Percentiles rank a stretch among this genome's conserved stretches.
These are phyloP conservation scores for Heliconius hortense DNA, from an alignment of 2,888 invertebrate genomes.

Conservation along the genomic window DNA sequence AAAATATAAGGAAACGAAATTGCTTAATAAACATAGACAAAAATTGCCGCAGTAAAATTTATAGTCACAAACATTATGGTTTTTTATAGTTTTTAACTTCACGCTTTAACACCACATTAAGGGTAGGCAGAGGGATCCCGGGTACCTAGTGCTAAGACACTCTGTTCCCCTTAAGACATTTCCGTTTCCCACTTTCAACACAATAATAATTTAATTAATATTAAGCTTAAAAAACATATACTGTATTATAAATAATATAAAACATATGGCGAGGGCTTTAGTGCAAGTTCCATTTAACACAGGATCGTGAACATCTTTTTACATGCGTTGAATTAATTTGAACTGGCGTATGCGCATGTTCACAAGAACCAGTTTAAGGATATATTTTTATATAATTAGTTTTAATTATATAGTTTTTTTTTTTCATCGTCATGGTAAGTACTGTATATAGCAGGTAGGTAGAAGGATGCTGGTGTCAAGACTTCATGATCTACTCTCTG, in stretches of 20 bases:
- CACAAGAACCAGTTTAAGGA: conserved; percentile 24
- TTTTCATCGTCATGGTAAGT: no score
- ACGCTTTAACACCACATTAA: no score
- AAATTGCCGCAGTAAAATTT: not conserved
- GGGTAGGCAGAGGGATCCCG: no score
- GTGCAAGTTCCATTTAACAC: conserved; percentile 38
- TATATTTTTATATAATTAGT: not conserved
- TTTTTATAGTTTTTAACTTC: not conserved
- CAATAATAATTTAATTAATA: no score
- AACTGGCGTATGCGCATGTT: conserved; percentile 38
- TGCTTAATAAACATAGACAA: not conserved
- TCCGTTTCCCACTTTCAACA: no score
- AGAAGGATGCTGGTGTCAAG: no score
- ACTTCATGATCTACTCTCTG: no score
- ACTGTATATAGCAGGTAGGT: no score
- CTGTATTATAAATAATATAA: not conserved
- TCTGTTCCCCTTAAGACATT: no score
- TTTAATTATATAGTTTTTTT: not conserved
- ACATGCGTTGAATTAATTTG: conserved; percentile 43
- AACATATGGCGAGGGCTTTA: conserved; percentile 37
- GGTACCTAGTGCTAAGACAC: no score
- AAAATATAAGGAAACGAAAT: not conserved
- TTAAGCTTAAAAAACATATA: no score
- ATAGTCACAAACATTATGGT: not conserved
- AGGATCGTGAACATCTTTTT: conserved; percentile 41